Percentiles rank a stretch among this genome's conserved stretches.
These are phyloP conservation scores for Cantharis nigra DNA, from an alignment of 2,888 invertebrate species.

Conservation along the genomic window DNA sequence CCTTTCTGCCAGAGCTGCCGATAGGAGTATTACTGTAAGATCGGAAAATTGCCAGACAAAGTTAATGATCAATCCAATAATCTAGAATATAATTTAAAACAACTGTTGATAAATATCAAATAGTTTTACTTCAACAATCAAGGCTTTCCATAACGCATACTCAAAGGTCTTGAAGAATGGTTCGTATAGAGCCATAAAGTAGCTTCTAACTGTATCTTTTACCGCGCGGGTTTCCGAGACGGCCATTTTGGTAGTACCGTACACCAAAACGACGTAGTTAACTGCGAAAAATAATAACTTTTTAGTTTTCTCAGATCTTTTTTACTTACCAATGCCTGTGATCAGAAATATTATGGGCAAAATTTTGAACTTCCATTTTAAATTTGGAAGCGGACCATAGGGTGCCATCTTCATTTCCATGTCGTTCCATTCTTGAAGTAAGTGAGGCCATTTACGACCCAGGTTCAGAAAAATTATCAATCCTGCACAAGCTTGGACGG, in stretches of 20 bases:
- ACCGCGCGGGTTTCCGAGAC: neutral
- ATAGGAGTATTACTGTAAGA: conserved; percentile 20
- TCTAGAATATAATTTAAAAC: conserved; percentile 4
- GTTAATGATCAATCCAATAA: conserved; percentile 12
- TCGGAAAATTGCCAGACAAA: conserved; percentile 31
- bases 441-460: conserved; percentile 20
- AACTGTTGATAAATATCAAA: neutral
- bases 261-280: conserved; percentile 16
- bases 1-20: conserved; percentile 20
- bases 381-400: conserved; percentile 7
- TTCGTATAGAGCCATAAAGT: conserved; percentile 8
- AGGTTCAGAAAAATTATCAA: conserved; percentile 15
- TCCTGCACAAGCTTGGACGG: conserved; percentile 11
- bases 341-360: conserved; percentile 15
- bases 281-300: conserved; percentile 6
- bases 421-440: conserved; percentile 24
- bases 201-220: conserved; percentile 4
- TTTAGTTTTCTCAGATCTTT: too few species aligned
- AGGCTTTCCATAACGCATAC: conserved; percentile 19
- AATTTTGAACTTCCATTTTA: conserved; percentile 10
- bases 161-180: conserved; percentile 13
- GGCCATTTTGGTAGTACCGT: conserved; percentile 7
- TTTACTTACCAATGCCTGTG: conserved; percentile 15
- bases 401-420: conserved; percentile 21
- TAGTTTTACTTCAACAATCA: conserved; percentile 10